A percentile compares a stretch with the other conserved stretches of the same genome.
Evolutionary conservation across 2,113 vertebrate genomes (phyloP).

Genomic region (Odocoileus hemionus): DNA sequence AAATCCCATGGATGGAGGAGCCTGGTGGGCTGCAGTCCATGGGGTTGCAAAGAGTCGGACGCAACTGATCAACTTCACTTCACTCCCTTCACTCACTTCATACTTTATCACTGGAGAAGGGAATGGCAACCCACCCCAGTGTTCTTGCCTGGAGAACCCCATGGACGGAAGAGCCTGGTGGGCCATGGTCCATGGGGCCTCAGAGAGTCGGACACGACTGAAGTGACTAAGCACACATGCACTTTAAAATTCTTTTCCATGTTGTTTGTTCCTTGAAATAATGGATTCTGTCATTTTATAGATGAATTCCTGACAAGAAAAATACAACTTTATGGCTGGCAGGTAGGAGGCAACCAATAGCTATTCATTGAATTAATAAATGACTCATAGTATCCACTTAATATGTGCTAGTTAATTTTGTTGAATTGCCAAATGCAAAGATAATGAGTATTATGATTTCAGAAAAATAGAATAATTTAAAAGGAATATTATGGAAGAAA

Average conservation of each 20-base stretch:
- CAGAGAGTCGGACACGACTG: neutral
- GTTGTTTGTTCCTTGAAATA: neutral
- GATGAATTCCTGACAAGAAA: neutral
- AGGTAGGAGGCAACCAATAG: neutral
- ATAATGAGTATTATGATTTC: neutral
- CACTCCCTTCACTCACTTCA: neutral
- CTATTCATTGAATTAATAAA: neutral
- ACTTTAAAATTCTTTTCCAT: neutral
- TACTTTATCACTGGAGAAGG: neutral
- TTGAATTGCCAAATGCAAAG: neutral
- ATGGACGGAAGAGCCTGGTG: neutral
- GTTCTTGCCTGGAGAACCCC: neutral
- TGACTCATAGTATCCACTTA: neutral
- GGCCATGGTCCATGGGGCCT: neutral
- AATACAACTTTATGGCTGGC: neutral
- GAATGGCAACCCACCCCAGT: no score
- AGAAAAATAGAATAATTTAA: neutral
- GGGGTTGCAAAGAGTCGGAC: neutral
- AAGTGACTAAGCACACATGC: neutral
- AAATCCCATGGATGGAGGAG: neutral
- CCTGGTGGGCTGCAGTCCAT: neutral
- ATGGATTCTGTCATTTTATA: neutral
- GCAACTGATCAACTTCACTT: neutral
- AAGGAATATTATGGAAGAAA: neutral
- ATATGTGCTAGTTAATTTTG: neutral